Conservation (phyloP, 2,797 vertebrate genomes). For the Percopsis omiscomaycus region DNA sequence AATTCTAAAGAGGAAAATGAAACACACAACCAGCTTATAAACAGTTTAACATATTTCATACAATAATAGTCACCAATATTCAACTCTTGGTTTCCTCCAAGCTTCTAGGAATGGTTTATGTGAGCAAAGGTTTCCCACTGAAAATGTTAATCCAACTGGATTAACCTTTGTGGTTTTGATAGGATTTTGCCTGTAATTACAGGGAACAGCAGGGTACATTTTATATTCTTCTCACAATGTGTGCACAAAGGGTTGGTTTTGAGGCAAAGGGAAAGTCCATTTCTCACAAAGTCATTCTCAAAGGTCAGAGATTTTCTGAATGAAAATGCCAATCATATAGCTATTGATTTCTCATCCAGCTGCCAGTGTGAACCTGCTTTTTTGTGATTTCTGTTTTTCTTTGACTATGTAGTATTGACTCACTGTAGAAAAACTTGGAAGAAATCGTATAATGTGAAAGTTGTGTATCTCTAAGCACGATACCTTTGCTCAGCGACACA, state of each 20-base stretch:
- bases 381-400: slow-evolving; percentile 4
- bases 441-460: slow-evolving; percentile 3
- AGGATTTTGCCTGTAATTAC: slow-evolving; percentile 35
- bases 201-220: slow-evolving; percentile 34
- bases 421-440: slow-evolving; percentile 15
- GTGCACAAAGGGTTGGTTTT: slow-evolving; percentile 37
- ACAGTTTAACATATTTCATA: slow-evolving; percentile 4
- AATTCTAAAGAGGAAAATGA: slow-evolving; percentile 46
- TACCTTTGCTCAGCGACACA: slow-evolving; percentile 12
- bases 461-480: not conserved
- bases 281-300: slow-evolving; percentile 36
- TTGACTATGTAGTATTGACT: not conserved
- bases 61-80: too few species aligned
- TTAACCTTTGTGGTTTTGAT: slow-evolving; percentile 55
- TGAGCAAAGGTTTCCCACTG: slow-evolving; percentile 26
- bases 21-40: not conserved
- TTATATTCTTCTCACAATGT: slow-evolving; percentile 51
- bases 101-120: slow-evolving; percentile 10
- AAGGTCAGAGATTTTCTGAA: slow-evolving; percentile 32
- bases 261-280: slow-evolving; percentile 49
- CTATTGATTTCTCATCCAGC: not conserved
- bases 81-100: not conserved
- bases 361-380: slow-evolving; percentile 1
- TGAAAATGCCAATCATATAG: not conserved
- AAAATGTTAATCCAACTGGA: slow-evolving; percentile 50